A percentile compares a stretch with the other conserved stretches of the same genome.
phyloP scores from a whole-genome alignment of 2,113 vertebrate genomes.

The Grammomys surdaster region DNA sequence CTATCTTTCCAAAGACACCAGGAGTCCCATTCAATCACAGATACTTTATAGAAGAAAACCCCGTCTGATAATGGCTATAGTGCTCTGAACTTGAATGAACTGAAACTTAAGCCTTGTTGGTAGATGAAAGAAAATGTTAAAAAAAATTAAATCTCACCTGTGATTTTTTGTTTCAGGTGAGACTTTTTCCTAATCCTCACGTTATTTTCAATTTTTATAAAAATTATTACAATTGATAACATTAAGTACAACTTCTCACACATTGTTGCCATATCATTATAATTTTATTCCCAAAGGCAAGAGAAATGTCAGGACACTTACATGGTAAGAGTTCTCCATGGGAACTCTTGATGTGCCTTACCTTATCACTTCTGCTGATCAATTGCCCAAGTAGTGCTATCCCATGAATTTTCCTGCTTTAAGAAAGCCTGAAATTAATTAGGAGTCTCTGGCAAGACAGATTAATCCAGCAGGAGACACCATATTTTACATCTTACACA shows the following conservation, averaged over 20 bases:
- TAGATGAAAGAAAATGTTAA: background rate
- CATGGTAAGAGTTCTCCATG: background rate
- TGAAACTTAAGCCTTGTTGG: background rate
- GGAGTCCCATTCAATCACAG: background rate
- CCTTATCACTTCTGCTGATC: background rate
- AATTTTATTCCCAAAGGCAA: background rate
- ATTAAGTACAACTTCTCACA: background rate
- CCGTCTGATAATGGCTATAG: background rate
- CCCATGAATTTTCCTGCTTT: background rate
- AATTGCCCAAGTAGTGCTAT: background rate
- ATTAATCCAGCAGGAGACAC: background rate
- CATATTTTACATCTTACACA: background rate
- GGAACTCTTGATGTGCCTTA: background rate
- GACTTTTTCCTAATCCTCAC: constrained; percentile 10
- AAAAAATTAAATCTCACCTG: background rate
- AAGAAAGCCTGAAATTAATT: background rate
- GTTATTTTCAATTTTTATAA: background rate
- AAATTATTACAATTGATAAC: background rate
- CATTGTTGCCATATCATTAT: background rate
- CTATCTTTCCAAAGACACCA: background rate
- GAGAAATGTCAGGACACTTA: background rate
- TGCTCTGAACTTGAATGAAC: background rate
- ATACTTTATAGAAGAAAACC: background rate
- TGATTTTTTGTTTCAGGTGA: constrained; percentile 15
- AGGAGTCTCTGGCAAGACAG: background rate